These are phyloP conservation scores for Dioctria rufipes DNA, from an alignment of 2,888 invertebrate species.

Conservation along the genomic window DNA sequence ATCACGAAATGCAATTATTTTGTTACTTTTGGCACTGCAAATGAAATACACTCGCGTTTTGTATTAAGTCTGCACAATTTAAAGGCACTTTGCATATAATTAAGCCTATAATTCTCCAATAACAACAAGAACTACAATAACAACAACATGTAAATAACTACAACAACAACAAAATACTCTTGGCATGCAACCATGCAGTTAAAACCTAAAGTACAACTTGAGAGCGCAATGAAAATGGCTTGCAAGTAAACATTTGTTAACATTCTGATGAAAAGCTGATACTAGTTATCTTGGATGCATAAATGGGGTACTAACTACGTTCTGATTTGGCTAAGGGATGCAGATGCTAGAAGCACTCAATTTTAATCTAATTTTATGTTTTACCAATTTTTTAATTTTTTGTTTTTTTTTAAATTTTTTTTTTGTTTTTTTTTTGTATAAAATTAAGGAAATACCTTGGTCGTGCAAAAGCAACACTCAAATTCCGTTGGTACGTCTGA, in stretches of 20 bases:
- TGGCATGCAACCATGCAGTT: conserved; percentile 38
- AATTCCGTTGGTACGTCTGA: conserved; percentile 95
- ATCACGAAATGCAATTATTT: conserved; percentile 10
- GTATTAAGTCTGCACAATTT: conserved; percentile 9
- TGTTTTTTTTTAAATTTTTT: no score
- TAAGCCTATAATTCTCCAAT: neutral
- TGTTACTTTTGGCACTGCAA: neutral
- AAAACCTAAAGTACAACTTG: neutral
- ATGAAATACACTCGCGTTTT: neutral
- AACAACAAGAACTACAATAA: no score
- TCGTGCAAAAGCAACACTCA: conserved; percentile 98
- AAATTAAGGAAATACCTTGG: conserved; percentile 77
- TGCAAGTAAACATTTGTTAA: conserved; percentile 6
- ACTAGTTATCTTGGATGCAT: neutral
- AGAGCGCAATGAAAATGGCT: conserved; percentile 8
- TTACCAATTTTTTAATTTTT: neutral
- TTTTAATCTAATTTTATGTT: neutral
- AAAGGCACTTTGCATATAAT: conserved; percentile 21
- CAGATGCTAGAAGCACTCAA: neutral
- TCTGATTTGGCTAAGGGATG: neutral
- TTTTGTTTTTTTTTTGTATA: neutral
- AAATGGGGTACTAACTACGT: conserved; percentile 9
- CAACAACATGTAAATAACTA: no score
- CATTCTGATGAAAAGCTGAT: conserved; percentile 15
- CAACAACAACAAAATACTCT: neutral